Base-by-base conservation (phyloP, 2,888 invertebrate species). In the Leucophenga maculata region DNA sequence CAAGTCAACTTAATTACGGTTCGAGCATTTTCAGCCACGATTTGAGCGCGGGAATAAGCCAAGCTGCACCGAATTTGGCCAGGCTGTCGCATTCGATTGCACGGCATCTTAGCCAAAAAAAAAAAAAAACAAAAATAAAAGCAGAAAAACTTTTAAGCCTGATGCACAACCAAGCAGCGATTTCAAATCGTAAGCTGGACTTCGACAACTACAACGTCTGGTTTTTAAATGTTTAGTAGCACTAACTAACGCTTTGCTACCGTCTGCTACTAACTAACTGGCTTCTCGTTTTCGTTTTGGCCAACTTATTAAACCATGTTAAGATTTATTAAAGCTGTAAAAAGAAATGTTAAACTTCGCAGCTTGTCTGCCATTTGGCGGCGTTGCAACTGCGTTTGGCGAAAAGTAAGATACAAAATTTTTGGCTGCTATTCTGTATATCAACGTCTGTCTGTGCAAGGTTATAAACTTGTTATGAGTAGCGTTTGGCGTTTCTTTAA, bases 1-100 rank as follows among this genome's bases (percentile, higher is more conserved):
- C 84, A 82, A 82, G 77, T 79, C 82, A 77, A 71, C 74, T 74
- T 72, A 74, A 80, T 79, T 79, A 74, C 75, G 62, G 48, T 46
- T 48, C 44, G 46, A 22, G 46, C 62, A 16, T 50, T 50, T 50
- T 75, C 69, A 55, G 68, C 66, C 69, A 39, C 39, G 39, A 11
- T 39, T 39, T 39, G 9, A 39, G 39, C 39, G 39, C 39, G 39
- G 59, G 60, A 46, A 14, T 22, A 64, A 46, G 22, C 14, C 11
- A 48, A 11, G 14, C n/a, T n/a, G n/a, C 18, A 60, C n/a, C 39
- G 39, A n/a, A 32, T 60, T 60, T 32, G 60, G 62, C 57, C 71
- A 62, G 67, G 74, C 77, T 62, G 74, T 71, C 72, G 73, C 59
- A 67, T 79, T 75, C 83, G 78, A 74, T 68, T 66, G 60, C 32